Conservation (phyloP, 2,888 invertebrate genomes). For the Sphaerophoria rueppellii region DNA sequence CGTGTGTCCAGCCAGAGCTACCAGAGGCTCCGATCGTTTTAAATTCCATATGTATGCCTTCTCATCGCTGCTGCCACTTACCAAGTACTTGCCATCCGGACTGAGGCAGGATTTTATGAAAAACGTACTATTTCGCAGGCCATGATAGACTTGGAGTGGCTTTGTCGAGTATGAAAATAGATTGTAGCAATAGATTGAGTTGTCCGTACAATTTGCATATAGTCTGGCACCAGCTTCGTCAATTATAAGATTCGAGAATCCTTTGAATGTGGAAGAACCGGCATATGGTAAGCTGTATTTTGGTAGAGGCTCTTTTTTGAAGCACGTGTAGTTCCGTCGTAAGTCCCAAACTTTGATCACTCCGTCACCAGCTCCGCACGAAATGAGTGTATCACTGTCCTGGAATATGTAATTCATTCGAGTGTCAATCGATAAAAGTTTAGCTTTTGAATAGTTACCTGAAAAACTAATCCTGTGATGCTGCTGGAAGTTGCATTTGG, state of each 20-base stretch:
- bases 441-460: constrained; percentile 80
- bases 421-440: no score
- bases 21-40: constrained; percentile 85
- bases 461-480: constrained; percentile 92
- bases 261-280: constrained; percentile 87
- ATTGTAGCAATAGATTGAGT: constrained; percentile 93
- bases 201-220: constrained; percentile 94
- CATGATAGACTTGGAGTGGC: constrained; percentile 87
- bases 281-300: constrained; percentile 89
- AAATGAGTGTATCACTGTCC: constrained; percentile 89
- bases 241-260: constrained; percentile 90
- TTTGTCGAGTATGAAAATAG: constrained; percentile 86
- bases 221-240: constrained; percentile 87
- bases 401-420: constrained; percentile 76
- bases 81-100: constrained; percentile 90
- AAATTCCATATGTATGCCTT: constrained; percentile 94
- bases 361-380: constrained; percentile 94
- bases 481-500: constrained; percentile 85
- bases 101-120: constrained; percentile 93
- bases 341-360: constrained; percentile 94
- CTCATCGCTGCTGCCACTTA: constrained; percentile 95
- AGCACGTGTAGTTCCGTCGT: constrained; percentile 89
- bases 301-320: constrained; percentile 88
- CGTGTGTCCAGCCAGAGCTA: constrained; percentile 88
- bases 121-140: constrained; percentile 91